These are phyloP conservation scores for Cyprinodon diabolis DNA, from an alignment of 2,797 vertebrate species.

Conservation along the genomic window DNA sequence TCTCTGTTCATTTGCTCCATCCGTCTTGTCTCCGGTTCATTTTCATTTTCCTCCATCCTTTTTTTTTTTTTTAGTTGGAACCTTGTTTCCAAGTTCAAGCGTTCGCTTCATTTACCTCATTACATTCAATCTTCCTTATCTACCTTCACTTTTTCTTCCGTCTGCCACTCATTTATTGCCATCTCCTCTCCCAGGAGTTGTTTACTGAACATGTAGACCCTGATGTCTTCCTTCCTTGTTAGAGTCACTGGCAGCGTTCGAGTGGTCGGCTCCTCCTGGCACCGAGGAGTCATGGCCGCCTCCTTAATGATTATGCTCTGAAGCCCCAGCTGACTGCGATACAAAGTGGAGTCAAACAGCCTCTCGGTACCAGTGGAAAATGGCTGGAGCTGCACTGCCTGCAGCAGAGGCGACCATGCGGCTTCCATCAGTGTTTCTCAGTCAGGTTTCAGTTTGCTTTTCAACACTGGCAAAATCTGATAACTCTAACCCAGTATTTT, in stretches of 20 bases:
- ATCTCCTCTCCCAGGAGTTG: conserved; percentile 10
- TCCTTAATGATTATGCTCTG: conserved; percentile 39
- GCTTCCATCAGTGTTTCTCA: neutral
- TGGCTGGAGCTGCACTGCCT: neutral
- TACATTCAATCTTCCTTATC: neutral
- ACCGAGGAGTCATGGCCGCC: conserved; percentile 24
- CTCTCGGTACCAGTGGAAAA: conserved; percentile 26
- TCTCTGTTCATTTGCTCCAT: neutral
- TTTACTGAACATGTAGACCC: conserved; percentile 11
- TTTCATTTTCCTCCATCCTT: neutral
- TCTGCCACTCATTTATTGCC: neutral
- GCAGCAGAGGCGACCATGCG: neutral
- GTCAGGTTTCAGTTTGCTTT: neutral
- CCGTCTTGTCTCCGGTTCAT: neutral
- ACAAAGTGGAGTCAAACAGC: conserved; percentile 53
- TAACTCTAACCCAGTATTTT: too few species aligned
- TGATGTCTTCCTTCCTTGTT: neutral
- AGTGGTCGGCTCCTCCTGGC: conserved; percentile 22
- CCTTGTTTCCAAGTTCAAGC: neutral
- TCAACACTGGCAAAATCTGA: too few species aligned
- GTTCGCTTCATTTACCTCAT: neutral
- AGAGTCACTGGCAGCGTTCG: conserved; percentile 6
- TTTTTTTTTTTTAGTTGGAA: neutral
- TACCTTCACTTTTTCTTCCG: neutral
- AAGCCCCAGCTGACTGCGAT: conserved; percentile 58